A percentile compares a stretch with the other conserved stretches of the same genome.
Conservation (phyloP, 30 jellyfish, hydroid and myxozoan genomes). For the Aurelia coerulea region DNA sequence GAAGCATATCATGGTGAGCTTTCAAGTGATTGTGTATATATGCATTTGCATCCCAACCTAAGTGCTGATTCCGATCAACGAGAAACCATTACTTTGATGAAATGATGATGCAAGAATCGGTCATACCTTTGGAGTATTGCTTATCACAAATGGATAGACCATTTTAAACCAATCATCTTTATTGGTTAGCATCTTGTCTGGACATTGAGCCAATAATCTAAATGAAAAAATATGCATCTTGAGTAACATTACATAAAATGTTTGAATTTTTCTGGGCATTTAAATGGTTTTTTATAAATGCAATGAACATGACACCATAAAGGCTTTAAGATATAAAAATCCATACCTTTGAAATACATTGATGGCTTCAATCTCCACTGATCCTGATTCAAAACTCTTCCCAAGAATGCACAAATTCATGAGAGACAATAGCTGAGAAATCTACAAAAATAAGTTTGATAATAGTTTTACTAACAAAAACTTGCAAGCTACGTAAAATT, state of each 20-base stretch:
- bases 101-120: too few relatives aligned
- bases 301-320: not conserved
- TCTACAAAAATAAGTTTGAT: not conserved
- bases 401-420: constrained; percentile 25
- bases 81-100: too few relatives aligned
- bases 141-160: constrained; percentile 72
- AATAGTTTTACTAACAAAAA: too few relatives aligned
- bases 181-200: constrained; percentile 43
- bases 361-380: constrained; percentile 59
- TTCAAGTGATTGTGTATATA: too few relatives aligned
- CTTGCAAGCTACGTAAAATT: too few relatives aligned
- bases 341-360: constrained; percentile 36
- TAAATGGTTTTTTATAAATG: not conserved
- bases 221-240: not conserved
- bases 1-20: too few relatives aligned
- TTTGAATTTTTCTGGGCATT: not conserved
- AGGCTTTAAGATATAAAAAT: not conserved
- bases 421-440: constrained; percentile 1
- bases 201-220: constrained; percentile 82
- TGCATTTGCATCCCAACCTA: too few relatives aligned
- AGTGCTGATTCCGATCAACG: too few relatives aligned
- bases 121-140: constrained; percentile 45
- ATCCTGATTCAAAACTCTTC: constrained; percentile 45
- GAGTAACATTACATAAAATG: not conserved
- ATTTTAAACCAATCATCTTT: constrained; percentile 68